Evolutionary conservation across 2,113 vertebrate genomes (phyloP).

Genomic region (Leptosomus discolor): DNA sequence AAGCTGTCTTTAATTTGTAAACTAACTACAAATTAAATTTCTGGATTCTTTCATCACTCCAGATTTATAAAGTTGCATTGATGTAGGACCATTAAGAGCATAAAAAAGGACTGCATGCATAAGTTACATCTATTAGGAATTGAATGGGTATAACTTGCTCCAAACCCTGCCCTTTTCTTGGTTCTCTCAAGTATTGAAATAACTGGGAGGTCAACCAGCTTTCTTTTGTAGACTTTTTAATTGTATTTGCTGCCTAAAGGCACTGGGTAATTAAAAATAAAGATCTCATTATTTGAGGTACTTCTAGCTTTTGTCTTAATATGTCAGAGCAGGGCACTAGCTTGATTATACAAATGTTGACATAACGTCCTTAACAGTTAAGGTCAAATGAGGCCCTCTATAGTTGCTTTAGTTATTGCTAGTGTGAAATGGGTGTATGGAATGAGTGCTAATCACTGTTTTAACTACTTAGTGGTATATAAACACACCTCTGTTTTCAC

Average conservation of each 20-base stretch:
- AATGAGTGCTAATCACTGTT: neutral
- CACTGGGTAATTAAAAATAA: constrained; percentile 16
- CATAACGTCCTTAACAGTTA: neutral
- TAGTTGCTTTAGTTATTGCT: neutral
- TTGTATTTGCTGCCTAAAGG: constrained; percentile 27
- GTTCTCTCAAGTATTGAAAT: neutral
- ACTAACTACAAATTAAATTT: neutral
- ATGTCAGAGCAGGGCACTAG: neutral
- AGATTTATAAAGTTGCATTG: neutral
- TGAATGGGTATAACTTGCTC: neutral
- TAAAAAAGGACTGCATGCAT: neutral
- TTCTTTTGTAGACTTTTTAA: neutral
- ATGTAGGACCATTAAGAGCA: neutral
- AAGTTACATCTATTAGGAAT: neutral
- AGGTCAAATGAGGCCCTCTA: neutral
- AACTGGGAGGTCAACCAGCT: neutral
- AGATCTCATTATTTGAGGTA: constrained; percentile 29
- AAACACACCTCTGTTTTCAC: neutral
- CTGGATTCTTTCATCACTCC: neutral
- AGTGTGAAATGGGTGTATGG: neutral
- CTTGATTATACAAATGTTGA: constrained; percentile 12
- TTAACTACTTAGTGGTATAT: neutral
- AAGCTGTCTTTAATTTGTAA: neutral
- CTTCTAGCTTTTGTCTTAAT: constrained; percentile 14
- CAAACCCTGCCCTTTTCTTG: neutral